These are phyloP conservation scores for Drosophila malerkotliana DNA, from an alignment of 1,140 invertebrate genomes.

Conservation along the genomic window DNA sequence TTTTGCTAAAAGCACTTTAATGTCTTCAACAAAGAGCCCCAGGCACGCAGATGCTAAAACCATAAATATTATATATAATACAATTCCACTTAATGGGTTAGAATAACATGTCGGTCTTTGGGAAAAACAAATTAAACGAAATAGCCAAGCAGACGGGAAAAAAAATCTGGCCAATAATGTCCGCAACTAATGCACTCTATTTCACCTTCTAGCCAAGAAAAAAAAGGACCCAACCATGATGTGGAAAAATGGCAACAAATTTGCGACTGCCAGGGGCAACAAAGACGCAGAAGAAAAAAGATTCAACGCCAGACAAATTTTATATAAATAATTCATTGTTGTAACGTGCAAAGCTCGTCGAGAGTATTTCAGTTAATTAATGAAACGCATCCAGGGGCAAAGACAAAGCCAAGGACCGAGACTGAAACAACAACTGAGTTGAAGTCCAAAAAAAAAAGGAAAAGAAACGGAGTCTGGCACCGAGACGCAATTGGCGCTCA, in stretches of 20 bases:
- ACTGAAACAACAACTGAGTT: constrained; percentile 13
- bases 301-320: constrained; percentile 71
- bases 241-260: constrained; percentile 51
- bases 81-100: not conserved
- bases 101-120: not conserved
- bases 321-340: constrained; percentile 84
- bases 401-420: constrained; percentile 44
- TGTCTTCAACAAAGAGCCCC: constrained; percentile 13
- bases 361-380: constrained; percentile 83
- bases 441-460: not conserved
- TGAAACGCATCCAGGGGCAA: constrained; percentile 66
- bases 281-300: constrained; percentile 34
- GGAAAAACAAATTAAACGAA: constrained; percentile 3
- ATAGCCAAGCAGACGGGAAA: constrained; percentile 5
- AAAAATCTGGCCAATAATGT: constrained; percentile 54
- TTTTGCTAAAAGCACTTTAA: constrained; percentile 25
- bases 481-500: constrained; percentile 71
- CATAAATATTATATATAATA: not conserved
- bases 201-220: constrained; percentile 53
- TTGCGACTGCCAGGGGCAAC: constrained; percentile 43
- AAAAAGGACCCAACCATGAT: constrained; percentile 19
- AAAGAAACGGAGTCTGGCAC: constrained; percentile 40
- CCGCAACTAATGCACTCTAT: constrained; percentile 49
- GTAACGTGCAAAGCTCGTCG: constrained; percentile 82
- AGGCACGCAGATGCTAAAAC: constrained; percentile 30